Evolutionary conservation across 2,888 invertebrate species (phyloP), one percentile per base, ranked within the genome.

Genomic region (Pachydiplax longipennis): DNA sequence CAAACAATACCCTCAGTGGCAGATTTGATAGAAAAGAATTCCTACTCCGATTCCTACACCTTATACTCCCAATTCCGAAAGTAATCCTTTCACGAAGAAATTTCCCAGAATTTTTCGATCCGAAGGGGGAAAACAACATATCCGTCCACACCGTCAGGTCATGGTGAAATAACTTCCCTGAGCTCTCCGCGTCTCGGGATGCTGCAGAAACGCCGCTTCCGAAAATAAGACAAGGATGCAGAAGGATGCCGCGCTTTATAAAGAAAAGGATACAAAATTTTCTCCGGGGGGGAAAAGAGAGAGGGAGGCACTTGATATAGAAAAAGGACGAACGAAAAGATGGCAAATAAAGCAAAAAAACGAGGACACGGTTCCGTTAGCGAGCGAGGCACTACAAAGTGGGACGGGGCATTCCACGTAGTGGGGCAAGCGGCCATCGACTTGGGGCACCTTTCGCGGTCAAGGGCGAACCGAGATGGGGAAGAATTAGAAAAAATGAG

Each of bases 381-480:
- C 35, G 37, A 83, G 83, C 35, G 37, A 80, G 80, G 80, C 35
- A 37, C 22, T 87, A 37, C 58, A 3, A 87, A 87, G 87, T 87
- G 87, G 87, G 83, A 61, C 83, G 81, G 81, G 44, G 44, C 82
- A 65, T 87, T 87, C 87, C 87, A 37, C 22, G 35, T 37, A 61
- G 61, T 87, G 87, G 87, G 87, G 87, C 87, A 87, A 87, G 87
- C 87, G 87, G 87, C 87, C 87, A 87, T 61, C 87, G 87, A 87
- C 87, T 87, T 48, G 12, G 82, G 48, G 12, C 87, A 10, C 87
- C n/a, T 87, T 87, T 87, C 87, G 87, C 87, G 87, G 87, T 87
- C 87, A 87, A 87, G 87, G 87, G 87, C 87, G 87, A n/a, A 37
- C 61, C 87, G 73, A 73, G 73, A 73, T 73, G 73, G 73, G 22